These are phyloP conservation scores for Onychorhynchus coronatus DNA, from an alignment of 2,113 vertebrate genomes.

Conservation along the genomic window DNA sequence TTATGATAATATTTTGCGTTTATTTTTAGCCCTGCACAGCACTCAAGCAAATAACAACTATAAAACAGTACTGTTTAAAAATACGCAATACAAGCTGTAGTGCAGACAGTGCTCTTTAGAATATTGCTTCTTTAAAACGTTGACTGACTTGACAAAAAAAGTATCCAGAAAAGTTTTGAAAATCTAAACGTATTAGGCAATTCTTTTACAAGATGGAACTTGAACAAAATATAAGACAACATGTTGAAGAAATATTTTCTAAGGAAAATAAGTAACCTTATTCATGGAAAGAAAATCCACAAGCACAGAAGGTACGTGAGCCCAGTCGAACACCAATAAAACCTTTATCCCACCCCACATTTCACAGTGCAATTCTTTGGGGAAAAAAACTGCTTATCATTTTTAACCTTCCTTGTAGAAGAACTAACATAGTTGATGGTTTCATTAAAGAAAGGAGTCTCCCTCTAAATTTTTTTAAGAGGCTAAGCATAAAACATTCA, in stretches of 20 bases:
- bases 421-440: constrained; percentile 22
- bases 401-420: constrained; percentile 33
- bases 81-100: not conserved
- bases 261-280: not conserved
- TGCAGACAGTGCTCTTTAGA: not conserved
- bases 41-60: not conserved
- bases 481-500: constrained; percentile 66
- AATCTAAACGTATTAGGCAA: not conserved
- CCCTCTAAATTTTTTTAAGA: constrained; percentile 56
- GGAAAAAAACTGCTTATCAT: not conserved
- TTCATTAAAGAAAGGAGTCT: constrained; percentile 53
- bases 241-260: not conserved
- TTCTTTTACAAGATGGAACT: not conserved
- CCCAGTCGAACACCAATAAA: not conserved
- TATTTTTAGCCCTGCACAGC: not conserved
- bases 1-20: not conserved
- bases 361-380: not conserved
- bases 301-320: not conserved
- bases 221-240: not conserved
- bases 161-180: not conserved
- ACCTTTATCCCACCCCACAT: not conserved
- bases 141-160: not conserved
- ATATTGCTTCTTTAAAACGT: not conserved
- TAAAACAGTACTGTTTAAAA: not conserved
- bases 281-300: not conserved